Conservation (phyloP, 2,113 vertebrate genomes). For the Numenius arquata region DNA sequence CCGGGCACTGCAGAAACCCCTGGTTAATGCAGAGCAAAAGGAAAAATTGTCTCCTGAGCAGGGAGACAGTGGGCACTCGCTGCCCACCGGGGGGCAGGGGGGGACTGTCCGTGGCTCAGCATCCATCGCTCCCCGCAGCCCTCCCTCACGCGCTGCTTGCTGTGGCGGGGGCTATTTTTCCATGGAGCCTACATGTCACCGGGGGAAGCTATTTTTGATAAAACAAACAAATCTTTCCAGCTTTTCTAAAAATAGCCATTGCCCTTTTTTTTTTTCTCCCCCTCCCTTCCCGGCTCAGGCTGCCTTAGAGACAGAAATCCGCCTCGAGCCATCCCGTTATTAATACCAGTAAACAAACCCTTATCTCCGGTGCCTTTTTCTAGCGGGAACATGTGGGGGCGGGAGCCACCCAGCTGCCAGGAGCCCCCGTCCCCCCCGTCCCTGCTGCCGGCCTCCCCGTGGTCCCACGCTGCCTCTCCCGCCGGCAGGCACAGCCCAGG, state of each 20-base stretch:
- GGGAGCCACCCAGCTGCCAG: background rate
- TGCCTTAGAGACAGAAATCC: conserved; percentile 15
- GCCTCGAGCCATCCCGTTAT: background rate
- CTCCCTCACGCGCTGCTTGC: rapidly evolving
- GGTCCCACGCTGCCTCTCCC: background rate
- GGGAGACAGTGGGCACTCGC: rapidly evolving
- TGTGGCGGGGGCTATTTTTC: background rate
- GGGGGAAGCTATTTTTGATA: background rate
- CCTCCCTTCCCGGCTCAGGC: background rate
- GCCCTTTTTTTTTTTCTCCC: background rate
- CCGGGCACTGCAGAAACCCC: background rate
- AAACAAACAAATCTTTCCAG: conserved; percentile 8
- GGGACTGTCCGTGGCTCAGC: rapidly evolving
- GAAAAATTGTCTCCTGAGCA: rapidly evolving
- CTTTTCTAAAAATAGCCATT: conserved; percentile 14
- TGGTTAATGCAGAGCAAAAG: rapidly evolving
- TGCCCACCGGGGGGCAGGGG: rapidly evolving
- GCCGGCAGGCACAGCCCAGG: background rate
- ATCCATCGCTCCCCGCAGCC: background rate
- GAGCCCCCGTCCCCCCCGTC: background rate
- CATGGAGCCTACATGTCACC: rapidly evolving
- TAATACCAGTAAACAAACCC: background rate
- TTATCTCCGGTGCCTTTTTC: background rate
- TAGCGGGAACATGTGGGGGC: conserved; percentile 10
- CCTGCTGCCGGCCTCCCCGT: background rate